Base-by-base conservation (phyloP, 2,888 invertebrate species). In the Apotomis capreana region DNA sequence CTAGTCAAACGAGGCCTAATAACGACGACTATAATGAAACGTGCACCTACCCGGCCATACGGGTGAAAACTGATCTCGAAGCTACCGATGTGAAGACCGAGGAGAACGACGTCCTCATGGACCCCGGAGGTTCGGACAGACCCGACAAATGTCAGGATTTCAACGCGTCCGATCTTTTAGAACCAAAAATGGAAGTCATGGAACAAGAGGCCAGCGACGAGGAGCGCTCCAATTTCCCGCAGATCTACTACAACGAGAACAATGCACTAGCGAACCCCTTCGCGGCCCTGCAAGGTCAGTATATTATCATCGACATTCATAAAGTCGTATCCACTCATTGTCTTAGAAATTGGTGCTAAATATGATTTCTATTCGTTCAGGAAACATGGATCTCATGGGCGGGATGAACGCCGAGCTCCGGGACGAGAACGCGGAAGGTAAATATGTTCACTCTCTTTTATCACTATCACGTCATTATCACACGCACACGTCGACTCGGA, bases 131-230 rank as follows among this genome's bases (percentile, higher is more conserved):
- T 79, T 78, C 87, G 64, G 92, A 92, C 69, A 86, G 87, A 76
- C 83, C 83, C 76, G 92, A 90, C 71, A 91, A 90, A 80, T 86
- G 88, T 80, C 91, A 89, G 80, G 93, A 92, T 69, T 91, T 92
- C 78, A 91, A 86, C 76, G 92, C 91, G 76, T 86, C 91, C 52
- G 94, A 94, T 82, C 88, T 93, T 78, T 84, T 93, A 77, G 93
- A 95, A 93, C 96, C 96, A 81, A 96, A 96, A 94, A 91, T 95
- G 89, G 96, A 96, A 92, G 93, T 95, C 78, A 95, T 96, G 84
- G 96, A 96, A 87, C 96, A 91, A 75, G 93, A 93, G 88, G 94
- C 94, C 76, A 96, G 96, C 84, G 96, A 96, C 83, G 96, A 96
- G 78, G 96, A 95, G 80, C 89, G 92, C 74, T 89, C 93, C 59